Evolutionary conservation across 2,888 invertebrate genomes (phyloP).

Genomic region (Agrotis clavis): DNA sequence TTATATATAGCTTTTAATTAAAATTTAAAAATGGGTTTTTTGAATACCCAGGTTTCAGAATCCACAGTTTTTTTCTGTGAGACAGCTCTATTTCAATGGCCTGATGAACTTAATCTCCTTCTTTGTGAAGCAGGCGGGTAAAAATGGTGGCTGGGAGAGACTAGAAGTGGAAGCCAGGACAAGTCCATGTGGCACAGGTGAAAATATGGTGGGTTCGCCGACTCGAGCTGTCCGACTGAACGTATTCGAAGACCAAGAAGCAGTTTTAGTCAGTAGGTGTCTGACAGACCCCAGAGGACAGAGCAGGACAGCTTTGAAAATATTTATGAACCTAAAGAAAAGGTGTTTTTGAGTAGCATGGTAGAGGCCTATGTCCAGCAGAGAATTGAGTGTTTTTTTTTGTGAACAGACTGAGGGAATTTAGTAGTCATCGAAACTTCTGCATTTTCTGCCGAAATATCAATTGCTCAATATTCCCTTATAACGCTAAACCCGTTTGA

Average conservation of each 20-base stretch:
- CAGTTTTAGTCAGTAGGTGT: too few relatives aligned
- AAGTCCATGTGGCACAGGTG: too few relatives aligned
- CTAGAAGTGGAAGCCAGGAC: not conserved
- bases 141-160: not conserved
- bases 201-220: too few relatives aligned
- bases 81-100: too few relatives aligned
- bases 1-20: not conserved
- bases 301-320: too few relatives aligned
- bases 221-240: too few relatives aligned
- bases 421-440: not conserved
- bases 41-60: not conserved
- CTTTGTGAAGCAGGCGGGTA: too few relatives aligned
- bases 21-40: not conserved
- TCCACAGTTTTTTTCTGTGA: not conserved
- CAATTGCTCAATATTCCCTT: not conserved
- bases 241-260: too few relatives aligned
- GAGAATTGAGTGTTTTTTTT: not conserved
- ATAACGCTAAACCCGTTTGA: not conserved
- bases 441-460: not conserved
- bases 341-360: not conserved
- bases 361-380: not conserved
- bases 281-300: too few relatives aligned
- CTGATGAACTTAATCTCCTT: too few relatives aligned
- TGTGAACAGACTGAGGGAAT: too few relatives aligned
- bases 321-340: not conserved